Evolutionary conservation across 2,888 invertebrate species (phyloP).

Genomic region (Cephus rjabovi): DNA sequence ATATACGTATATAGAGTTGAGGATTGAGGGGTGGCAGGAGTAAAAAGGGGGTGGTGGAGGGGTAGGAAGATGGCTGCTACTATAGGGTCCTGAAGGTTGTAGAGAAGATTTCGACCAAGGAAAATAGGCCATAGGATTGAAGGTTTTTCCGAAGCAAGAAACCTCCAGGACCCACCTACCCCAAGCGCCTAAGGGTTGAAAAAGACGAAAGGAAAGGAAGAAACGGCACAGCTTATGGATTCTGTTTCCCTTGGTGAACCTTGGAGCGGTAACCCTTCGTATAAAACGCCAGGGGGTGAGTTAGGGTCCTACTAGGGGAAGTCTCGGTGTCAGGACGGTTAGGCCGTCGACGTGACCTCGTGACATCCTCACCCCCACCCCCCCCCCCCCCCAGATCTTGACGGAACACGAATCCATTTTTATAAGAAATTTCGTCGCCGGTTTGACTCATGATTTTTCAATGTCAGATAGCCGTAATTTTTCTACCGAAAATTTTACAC

Average conservation of each 20-base stretch:
- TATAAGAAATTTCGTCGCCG: constrained; percentile 50
- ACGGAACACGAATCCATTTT: constrained; percentile 52
- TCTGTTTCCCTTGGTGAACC: constrained; percentile 34
- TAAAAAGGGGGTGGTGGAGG: background rate
- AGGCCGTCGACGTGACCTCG: constrained; percentile 57
- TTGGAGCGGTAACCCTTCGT: constrained; percentile 54
- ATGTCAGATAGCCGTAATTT: background rate
- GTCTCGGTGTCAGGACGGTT: constrained; percentile 52
- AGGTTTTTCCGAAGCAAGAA: background rate
- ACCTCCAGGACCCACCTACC: background rate
- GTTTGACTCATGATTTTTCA: background rate
- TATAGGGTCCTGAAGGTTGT: background rate
- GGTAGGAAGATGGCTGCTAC: background rate
- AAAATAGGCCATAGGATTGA: background rate
- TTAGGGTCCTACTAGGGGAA: constrained; percentile 6
- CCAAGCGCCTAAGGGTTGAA: background rate
- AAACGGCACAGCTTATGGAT: constrained; percentile 15
- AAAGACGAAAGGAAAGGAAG: constrained; percentile 6
- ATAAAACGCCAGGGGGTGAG: constrained; percentile 39
- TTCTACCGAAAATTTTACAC: background rate
- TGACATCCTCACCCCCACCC: constrained; percentile 8
- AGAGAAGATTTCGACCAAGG: background rate
- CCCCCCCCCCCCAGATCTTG: constrained; percentile 28
- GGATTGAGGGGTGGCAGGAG: background rate
- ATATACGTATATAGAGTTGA: background rate